A percentile compares a stretch with the other conserved stretches of the same genome.
Conservation (phyloP, 2,113 vertebrate genomes). For the Bolborhynchus lineola region DNA sequence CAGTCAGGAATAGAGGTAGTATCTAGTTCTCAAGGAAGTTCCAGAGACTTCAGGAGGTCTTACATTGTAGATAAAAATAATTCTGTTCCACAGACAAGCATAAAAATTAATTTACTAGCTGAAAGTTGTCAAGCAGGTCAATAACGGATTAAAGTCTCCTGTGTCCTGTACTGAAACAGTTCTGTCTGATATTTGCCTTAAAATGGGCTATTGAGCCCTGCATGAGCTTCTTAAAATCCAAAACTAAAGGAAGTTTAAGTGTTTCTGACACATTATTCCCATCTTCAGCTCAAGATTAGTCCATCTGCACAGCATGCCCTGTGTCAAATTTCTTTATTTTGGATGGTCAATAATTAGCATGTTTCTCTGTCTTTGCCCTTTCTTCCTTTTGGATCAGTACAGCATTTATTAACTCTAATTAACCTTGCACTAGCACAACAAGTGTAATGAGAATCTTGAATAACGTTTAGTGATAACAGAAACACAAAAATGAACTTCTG, state of each 20-base stretch:
- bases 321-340: constrained; percentile 26
- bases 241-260: background rate
- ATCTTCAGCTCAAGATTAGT: background rate
- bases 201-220: background rate
- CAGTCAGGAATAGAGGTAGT: background rate
- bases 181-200: background rate
- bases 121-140: background rate
- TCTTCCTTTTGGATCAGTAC: constrained; percentile 32
- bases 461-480: constrained; percentile 44
- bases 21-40: background rate
- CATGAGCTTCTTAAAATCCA: background rate
- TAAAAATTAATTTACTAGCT: background rate
- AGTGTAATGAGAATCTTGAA: constrained; percentile 49
- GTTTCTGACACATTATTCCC: background rate
- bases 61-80: background rate
- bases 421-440: constrained; percentile 46
- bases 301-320: constrained; percentile 12
- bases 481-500: constrained; percentile 33
- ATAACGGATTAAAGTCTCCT: background rate
- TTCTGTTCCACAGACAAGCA: background rate
- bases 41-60: background rate
- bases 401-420: constrained; percentile 59
- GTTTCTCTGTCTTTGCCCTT: constrained; percentile 29
- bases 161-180: background rate
- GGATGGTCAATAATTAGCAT: constrained; percentile 30